Evolutionary conservation across 2,113 vertebrate species (phyloP), one percentile per base, ranked within the genome.

Genomic region (Scartelaos histophorus): DNA sequence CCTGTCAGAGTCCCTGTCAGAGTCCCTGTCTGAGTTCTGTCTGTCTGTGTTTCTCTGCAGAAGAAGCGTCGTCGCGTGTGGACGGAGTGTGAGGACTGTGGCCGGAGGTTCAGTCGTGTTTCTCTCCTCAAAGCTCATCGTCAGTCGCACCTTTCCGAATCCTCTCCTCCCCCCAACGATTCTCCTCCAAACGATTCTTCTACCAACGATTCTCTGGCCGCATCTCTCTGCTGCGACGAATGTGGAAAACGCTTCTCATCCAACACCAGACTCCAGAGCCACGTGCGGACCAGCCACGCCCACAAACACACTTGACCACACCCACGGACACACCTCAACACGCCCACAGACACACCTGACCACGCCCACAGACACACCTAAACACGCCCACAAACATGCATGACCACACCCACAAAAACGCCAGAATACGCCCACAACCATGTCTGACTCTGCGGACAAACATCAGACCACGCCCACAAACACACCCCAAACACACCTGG

Each of bases 161-260:
- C 34, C 70, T 0, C 69, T 34, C 74, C 85, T 0, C 54, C 80
- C 0, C 22, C 57, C 81, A 5, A 79, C 22, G 3, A 64, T 2
- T 16, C 13, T 2, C 1, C 17, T 16, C 46, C 29, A 47, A n/a
- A 47, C 46, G 29, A 29, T 4, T 29, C 29, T 29, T 4, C 29
- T 4, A 2, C 66, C 81, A 3, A 78, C 21, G 3, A 61, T 13
- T 29, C 13, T 13, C 2, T 16, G 0, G 0, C 67, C 35, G 19
- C 74, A 0, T 51, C 76, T 0, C 29, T 79, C 0, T 15, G 25
- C 71, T 93, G 92, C 67, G 78, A 85, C 0, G 60, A 81, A n/a
- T 93, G 92, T 12, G 92, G 92, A 1, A 93, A 92, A 81, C 84
- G 82, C 70, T 93, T 93, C 76, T 85, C 91, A 16, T 91, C 92